These are phyloP conservation scores for Orchesellides sinensis DNA, from an alignment of 2,888 invertebrate species.

Conservation along the genomic window DNA sequence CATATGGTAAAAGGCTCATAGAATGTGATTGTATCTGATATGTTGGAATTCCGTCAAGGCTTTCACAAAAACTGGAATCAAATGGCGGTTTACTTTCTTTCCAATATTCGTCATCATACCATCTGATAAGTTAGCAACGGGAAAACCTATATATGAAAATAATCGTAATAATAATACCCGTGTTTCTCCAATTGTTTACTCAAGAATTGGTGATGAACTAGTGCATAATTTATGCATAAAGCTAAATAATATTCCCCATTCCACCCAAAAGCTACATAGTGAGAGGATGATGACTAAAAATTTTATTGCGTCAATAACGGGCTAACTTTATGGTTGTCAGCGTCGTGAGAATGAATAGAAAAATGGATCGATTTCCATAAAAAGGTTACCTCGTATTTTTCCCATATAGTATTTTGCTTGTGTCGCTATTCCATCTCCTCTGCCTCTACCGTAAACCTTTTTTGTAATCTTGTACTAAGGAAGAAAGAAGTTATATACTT, in stretches of 20 bases:
- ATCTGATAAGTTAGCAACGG: conserved; percentile 9
- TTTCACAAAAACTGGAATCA: too few species aligned
- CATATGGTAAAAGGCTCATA: too few species aligned
- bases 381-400: conserved; percentile 3
- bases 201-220: conserved; percentile 42
- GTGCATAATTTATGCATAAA: conserved; percentile 50
- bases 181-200: conserved; percentile 24
- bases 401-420: conserved; percentile 1
- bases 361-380: conserved; percentile 54
- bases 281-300: conserved; percentile 39
- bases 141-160: not conserved
- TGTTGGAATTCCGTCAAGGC: conserved; percentile 14
- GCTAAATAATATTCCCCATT: conserved; percentile 14
- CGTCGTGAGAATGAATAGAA: conserved; percentile 27
- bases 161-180: not conserved
- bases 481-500: too few species aligned
- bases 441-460: not conserved
- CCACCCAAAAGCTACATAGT: not conserved
- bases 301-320: conserved; percentile 61
- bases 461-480: not conserved
- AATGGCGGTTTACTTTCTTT: not conserved
- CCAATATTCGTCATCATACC: not conserved
- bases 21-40: not conserved
- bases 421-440: not conserved
- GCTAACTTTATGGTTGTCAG: conserved; percentile 28